Percentiles rank a stretch among this genome's conserved stretches.
These are phyloP conservation scores for Glaucomys volans DNA, from an alignment of 2,113 vertebrate species.

Conservation along the genomic window DNA sequence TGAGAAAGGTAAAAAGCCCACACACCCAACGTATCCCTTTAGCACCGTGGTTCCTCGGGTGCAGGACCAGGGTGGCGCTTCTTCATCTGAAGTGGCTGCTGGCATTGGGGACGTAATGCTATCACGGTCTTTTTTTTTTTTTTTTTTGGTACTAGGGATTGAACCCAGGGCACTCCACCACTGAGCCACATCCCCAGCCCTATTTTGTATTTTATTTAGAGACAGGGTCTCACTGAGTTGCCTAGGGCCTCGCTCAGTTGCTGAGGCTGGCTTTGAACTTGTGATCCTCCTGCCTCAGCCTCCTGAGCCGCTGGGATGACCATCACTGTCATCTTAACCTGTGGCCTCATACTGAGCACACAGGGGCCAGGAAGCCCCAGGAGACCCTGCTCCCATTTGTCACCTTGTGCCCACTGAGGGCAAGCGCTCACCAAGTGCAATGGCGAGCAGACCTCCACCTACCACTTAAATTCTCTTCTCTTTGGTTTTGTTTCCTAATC, in stretches of 20 bases:
- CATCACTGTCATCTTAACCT: background rate
- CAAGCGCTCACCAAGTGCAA: too few species aligned
- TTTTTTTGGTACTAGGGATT: too few species aligned
- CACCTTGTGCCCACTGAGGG: accelerated
- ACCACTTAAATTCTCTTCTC: background rate
- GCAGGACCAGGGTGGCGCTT: background rate
- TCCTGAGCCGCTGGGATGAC: too few species aligned
- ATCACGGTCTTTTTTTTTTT: background rate
- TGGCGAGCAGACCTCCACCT: accelerated
- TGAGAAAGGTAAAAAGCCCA: background rate
- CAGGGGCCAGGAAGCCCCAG: background rate
- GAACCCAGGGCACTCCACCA: too few species aligned
- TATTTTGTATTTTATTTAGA: too few species aligned
- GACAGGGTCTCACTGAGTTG: too few species aligned
- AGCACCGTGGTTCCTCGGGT: accelerated
- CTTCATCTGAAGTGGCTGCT: background rate
- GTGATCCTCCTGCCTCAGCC: too few species aligned
- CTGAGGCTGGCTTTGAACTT: too few species aligned
- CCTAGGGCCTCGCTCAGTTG: too few species aligned
- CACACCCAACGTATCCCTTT: background rate
- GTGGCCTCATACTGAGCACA: background rate
- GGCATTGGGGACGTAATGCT: background rate
- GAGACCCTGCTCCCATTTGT: background rate
- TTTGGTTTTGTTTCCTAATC: background rate
- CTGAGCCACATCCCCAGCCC: too few species aligned